These are phyloP conservation scores for Mus spretus DNA, from an alignment of 2,797 vertebrate genomes.

Conservation along the genomic window DNA sequence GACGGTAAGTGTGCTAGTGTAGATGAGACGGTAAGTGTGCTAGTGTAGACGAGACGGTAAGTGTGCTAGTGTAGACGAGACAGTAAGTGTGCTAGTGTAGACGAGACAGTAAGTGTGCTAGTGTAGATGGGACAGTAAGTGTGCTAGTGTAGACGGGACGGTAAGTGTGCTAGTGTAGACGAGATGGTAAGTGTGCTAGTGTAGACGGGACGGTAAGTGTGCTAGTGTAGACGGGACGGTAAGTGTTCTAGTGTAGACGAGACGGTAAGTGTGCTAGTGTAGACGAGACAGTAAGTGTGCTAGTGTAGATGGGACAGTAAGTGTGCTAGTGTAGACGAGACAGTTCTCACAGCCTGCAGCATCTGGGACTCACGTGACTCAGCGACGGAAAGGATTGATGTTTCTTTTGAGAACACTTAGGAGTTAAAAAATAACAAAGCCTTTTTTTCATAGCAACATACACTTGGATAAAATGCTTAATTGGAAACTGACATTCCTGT, in stretches of 20 bases:
- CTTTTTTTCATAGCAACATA: conserved; percentile 12
- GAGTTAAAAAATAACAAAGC: conserved; percentile 54
- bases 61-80: background rate
- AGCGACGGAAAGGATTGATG: conserved; percentile 13
- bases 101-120: too few species aligned
- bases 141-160: background rate
- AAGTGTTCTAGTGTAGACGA: background rate
- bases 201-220: background rate
- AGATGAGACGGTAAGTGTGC: background rate
- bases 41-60: background rate
- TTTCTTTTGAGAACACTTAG: background rate
- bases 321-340: background rate
- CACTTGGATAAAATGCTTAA: conserved; percentile 55
- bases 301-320: background rate
- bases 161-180: background rate
- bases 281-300: background rate
- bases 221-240: background rate
- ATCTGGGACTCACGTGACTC: background rate
- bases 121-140: too few species aligned
- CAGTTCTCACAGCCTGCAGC: background rate
- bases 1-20: too few species aligned
- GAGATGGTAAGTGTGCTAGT: background rate
- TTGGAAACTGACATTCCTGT: background rate
- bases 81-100: background rate
- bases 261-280: too few species aligned